Percentiles rank a stretch among this genome's conserved stretches.
Evolutionary conservation across 2,888 invertebrate species (phyloP).

Genomic region (Dasypolia templi): DNA sequence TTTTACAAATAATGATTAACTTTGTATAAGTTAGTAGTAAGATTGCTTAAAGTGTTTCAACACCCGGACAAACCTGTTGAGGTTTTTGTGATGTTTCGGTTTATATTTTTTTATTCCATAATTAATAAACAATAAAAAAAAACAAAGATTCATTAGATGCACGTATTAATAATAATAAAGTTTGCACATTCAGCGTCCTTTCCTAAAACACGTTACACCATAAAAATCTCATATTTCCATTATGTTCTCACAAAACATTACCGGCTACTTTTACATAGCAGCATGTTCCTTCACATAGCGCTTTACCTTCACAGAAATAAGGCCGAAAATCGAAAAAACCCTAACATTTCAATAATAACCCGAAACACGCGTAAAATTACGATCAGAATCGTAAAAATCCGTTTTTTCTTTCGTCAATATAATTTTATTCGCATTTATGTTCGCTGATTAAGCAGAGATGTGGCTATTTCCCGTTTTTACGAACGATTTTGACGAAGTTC

Average conservation of each 20-base stretch:
- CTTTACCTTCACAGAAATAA: slow-evolving; percentile 38
- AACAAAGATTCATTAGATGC: slow-evolving; percentile 45
- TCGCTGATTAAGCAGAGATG: slow-evolving; percentile 67
- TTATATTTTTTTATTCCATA: too few relatives aligned
- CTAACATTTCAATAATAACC: slow-evolving; percentile 52
- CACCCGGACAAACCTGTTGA: too few relatives aligned
- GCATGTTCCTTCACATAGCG: slow-evolving; percentile 10
- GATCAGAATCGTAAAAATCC: slow-evolving; percentile 65
- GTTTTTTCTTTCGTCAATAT: slow-evolving; percentile 66
- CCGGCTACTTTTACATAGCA: slow-evolving; percentile 51
- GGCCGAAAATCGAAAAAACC: slow-evolving; percentile 23
- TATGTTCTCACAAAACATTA: slow-evolving; percentile 54
- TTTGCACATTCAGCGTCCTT: slow-evolving; percentile 56
- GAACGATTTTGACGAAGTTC: slow-evolving; percentile 58
- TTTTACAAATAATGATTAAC: too few relatives aligned
- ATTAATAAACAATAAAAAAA: too few relatives aligned
- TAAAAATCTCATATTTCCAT: slow-evolving; percentile 65
- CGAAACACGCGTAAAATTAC: slow-evolving; percentile 64
- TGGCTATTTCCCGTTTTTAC: slow-evolving; percentile 59
- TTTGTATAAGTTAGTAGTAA: too few relatives aligned
- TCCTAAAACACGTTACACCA: slow-evolving; percentile 58
- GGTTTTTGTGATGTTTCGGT: too few relatives aligned
- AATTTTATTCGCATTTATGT: slow-evolving; percentile 69
- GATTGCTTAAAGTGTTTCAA: too few relatives aligned
- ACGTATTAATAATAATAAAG: slow-evolving; percentile 46